Evolutionary conservation across 1,140 invertebrate species (phyloP).

Genomic region (Aphaenogaster floridana): DNA sequence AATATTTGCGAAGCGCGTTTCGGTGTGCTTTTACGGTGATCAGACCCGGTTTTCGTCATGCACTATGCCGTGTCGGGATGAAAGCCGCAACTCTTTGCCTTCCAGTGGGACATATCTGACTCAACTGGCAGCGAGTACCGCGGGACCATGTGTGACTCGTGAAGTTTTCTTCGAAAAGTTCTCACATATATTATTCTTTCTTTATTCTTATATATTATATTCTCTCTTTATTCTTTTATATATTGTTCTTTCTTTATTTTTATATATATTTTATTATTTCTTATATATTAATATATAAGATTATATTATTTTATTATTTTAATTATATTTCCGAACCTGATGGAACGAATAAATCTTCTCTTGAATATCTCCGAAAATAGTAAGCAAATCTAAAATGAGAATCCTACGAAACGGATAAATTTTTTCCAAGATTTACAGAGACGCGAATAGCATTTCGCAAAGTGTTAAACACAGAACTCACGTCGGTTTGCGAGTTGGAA

Average conservation of each 20-base stretch:
- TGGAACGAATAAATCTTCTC: background rate
- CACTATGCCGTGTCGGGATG: slow-evolving; percentile 12
- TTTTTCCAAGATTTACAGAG: background rate
- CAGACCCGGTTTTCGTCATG: slow-evolving; percentile 70
- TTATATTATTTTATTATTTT: background rate
- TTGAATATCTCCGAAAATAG: background rate
- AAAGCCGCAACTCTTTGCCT: slow-evolving; percentile 32
- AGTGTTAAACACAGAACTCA: slow-evolving; percentile 71
- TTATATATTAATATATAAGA: background rate
- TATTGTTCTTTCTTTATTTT: background rate
- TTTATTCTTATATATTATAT: background rate
- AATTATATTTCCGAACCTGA: background rate
- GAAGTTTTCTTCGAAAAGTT: slow-evolving; percentile 16
- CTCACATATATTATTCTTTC: background rate
- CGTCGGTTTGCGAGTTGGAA: slow-evolving; percentile 58
- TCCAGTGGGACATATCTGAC: slow-evolving; percentile 59
- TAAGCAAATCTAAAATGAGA: background rate
- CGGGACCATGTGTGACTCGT: background rate
- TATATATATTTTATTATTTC: background rate
- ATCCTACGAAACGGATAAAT: background rate
- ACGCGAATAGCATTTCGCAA: background rate
- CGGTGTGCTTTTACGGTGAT: slow-evolving; percentile 80
- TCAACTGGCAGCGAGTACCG: background rate
- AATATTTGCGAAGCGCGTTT: slow-evolving; percentile 78
- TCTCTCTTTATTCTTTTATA: background rate